These are phyloP conservation scores for Aphis craccivora DNA, from an alignment of 1,140 invertebrate genomes.

Conservation along the genomic window DNA sequence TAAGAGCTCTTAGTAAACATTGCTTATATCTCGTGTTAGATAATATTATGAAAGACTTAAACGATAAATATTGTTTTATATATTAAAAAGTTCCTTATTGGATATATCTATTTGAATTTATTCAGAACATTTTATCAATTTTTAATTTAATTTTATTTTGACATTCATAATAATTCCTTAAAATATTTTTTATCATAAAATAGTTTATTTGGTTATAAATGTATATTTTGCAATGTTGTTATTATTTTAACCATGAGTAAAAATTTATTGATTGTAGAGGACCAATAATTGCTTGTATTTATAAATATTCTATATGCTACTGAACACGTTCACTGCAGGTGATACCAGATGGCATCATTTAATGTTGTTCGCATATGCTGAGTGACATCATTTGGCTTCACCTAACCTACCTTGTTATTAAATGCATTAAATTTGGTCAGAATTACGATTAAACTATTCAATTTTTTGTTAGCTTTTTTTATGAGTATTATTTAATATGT, in stretches of 20 bases:
- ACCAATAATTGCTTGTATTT: slow-evolving; percentile 19
- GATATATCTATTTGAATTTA: slow-evolving; percentile 40
- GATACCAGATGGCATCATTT: no score
- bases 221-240: neutral
- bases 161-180: neutral
- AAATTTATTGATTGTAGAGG: neutral
- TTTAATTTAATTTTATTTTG: slow-evolving; percentile 20
- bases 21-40: neutral
- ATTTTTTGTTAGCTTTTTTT: no score
- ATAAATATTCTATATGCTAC: neutral
- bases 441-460: no score
- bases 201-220: neutral
- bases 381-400: no score
- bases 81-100: slow-evolving; percentile 37
- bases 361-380: no score
- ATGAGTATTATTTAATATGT: no score
- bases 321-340: neutral
- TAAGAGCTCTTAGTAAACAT: slow-evolving; percentile 12
- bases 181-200: neutral
- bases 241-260: neutral
- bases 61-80: slow-evolving; percentile 28
- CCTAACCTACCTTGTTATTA: no score
- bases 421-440: no score
- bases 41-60: slow-evolving; percentile 42
- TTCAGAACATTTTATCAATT: slow-evolving; percentile 26